Percentiles rank a stretch among this genome's conserved stretches.
Conservation (phyloP, 2,888 invertebrate genomes). For the Rhopalosiphum nymphaeae region DNA sequence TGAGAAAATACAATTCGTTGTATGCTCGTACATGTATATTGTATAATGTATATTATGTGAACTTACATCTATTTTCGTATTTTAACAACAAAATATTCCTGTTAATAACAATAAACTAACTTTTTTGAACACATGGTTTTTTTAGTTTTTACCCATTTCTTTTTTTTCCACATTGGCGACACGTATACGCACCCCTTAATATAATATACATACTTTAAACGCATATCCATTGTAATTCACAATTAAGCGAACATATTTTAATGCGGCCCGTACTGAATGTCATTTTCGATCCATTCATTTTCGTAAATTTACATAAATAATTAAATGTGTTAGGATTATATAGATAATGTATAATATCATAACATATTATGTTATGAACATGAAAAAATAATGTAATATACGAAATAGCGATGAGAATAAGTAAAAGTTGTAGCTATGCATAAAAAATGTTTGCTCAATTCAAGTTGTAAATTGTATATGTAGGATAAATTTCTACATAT, state of each 20-base stretch:
- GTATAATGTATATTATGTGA: not conserved
- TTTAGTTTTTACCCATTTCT: conserved; percentile 11
- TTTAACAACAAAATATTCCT: conserved; percentile 22
- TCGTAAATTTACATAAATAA: conserved; percentile 14
- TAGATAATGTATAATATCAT: not conserved
- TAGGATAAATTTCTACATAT: not conserved
- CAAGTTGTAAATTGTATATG: not conserved
- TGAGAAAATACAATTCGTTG: not conserved
- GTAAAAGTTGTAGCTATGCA: not conserved
- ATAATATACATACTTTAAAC: conserved; percentile 3
- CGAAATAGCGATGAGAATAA: not conserved
- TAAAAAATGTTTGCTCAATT: not conserved
- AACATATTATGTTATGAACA: not conserved
- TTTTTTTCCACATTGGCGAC: not conserved
- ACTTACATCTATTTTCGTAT: not conserved
- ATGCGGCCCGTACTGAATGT: conserved; percentile 4
- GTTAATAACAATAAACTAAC: conserved; percentile 55
- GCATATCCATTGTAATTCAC: conserved; percentile 37
- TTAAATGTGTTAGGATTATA: conserved; percentile 2
- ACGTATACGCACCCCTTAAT: not conserved
- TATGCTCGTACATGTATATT: not conserved
- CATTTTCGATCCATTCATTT: conserved; percentile 17
- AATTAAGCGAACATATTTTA: conserved; percentile 18
- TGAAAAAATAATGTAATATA: not conserved
- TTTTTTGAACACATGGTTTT: conserved; percentile 30